Evolutionary conservation across 1,140 invertebrate genomes (phyloP).

Genomic region (Aporrectodea caliginosa): DNA sequence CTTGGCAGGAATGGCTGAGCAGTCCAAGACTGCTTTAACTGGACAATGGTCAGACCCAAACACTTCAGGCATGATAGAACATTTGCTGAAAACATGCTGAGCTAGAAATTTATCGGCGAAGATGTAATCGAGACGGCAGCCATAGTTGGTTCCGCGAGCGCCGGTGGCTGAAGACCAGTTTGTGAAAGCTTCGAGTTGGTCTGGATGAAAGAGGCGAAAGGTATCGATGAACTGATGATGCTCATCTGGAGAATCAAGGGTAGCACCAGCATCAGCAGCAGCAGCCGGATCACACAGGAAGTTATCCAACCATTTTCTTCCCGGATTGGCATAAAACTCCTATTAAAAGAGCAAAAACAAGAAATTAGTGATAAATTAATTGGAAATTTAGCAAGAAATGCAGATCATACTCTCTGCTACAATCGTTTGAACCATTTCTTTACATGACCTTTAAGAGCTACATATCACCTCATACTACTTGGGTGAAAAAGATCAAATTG

Average conservation of each 20-base stretch:
- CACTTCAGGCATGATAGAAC: constrained; percentile 56
- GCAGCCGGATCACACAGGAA: constrained; percentile 39
- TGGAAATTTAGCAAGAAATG: too few relatives aligned
- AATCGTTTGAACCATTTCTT: too few relatives aligned
- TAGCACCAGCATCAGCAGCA: background rate
- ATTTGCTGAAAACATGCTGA: constrained; percentile 44
- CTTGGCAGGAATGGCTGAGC: constrained; percentile 40
- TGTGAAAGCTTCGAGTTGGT: constrained; percentile 56
- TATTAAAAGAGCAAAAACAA: too few relatives aligned
- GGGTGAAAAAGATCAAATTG: too few relatives aligned
- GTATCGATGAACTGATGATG: constrained; percentile 57
- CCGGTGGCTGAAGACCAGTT: constrained; percentile 60
- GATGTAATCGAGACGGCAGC: constrained; percentile 62
- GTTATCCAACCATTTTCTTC: constrained; percentile 54
- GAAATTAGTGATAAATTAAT: too few relatives aligned
- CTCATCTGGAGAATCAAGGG: background rate
- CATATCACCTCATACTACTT: too few relatives aligned
- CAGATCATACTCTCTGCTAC: too few relatives aligned
- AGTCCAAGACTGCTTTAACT: constrained; percentile 52
- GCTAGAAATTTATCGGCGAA: constrained; percentile 53
- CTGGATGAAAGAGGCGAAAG: constrained; percentile 59
- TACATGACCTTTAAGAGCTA: too few relatives aligned
- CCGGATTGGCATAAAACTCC: constrained; percentile 47
- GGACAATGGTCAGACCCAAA: constrained; percentile 64
- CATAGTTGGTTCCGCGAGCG: constrained; percentile 61